Conservation (phyloP, 2,888 invertebrate species). For the Abrostola triplasia region DNA sequence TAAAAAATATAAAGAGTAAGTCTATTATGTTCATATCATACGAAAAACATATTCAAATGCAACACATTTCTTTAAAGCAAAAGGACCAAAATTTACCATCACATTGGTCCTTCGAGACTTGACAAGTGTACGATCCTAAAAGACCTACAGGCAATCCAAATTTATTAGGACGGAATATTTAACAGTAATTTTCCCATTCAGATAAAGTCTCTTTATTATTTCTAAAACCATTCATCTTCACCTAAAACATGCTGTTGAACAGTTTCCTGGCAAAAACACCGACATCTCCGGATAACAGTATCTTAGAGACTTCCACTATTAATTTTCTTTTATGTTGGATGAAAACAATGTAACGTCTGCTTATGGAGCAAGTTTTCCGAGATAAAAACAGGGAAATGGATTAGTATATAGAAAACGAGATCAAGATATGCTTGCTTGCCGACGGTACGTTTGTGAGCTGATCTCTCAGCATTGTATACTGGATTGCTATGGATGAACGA, state of each 20-base stretch:
- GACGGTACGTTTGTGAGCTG: background rate
- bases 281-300: constrained; percentile 26
- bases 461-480: background rate
- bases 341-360: constrained; percentile 20
- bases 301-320: constrained; percentile 33
- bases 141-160: no score
- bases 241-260: constrained; percentile 23
- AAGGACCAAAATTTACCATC: no score
- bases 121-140: no score
- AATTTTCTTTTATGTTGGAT: constrained; percentile 35
- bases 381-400: constrained; percentile 10
- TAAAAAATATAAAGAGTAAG: no score
- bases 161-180: no score
- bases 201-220: constrained; percentile 9
- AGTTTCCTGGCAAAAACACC: constrained; percentile 38
- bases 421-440: background rate
- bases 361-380: background rate
- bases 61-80: no score
- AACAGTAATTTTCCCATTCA: background rate
- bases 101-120: no score
- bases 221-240: constrained; percentile 36
- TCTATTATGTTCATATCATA: no score
- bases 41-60: no score
- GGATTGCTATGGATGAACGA: no score
- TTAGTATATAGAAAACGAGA: constrained; percentile 6